These are phyloP conservation scores for Torymus texanus DNA, from an alignment of 2,888 invertebrate species.

Conservation along the genomic window DNA sequence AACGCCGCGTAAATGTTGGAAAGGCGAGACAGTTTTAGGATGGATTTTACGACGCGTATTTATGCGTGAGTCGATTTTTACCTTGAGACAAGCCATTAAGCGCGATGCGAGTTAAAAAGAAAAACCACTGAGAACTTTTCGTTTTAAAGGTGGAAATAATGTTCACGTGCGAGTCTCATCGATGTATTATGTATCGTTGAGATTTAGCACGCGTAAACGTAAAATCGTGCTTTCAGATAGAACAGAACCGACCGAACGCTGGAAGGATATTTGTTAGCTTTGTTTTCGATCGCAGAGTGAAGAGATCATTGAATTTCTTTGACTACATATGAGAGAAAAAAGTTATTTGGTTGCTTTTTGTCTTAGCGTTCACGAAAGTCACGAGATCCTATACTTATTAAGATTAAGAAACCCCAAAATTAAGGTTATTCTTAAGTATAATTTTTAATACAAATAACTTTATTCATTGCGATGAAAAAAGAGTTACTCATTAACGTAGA, in stretches of 20 bases:
- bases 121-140: no score
- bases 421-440: slow-evolving; percentile 27
- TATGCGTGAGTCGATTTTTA: not conserved
- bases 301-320: not conserved
- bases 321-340: no score
- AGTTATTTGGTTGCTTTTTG: no score
- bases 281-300: not conserved
- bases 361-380: no score
- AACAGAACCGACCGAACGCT: slow-evolving; percentile 31
- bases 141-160: no score
- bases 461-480: not conserved
- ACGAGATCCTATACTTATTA: not conserved
- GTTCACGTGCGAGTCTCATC: no score
- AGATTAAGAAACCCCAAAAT: slow-evolving; percentile 19
- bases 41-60: slow-evolving; percentile 4
- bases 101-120: no score
- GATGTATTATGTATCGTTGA: no score
- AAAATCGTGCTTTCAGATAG: not conserved
- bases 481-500: slow-evolving; percentile 15
- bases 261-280: slow-evolving; percentile 20
- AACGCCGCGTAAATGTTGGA: not conserved
- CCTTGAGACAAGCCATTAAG: no score
- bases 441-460: slow-evolving; percentile 37
- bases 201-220: no score
- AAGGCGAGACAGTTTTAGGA: slow-evolving; percentile 4